These are phyloP conservation scores for Lipophrys pholis DNA, from an alignment of 2,113 vertebrate genomes.

Conservation along the genomic window DNA sequence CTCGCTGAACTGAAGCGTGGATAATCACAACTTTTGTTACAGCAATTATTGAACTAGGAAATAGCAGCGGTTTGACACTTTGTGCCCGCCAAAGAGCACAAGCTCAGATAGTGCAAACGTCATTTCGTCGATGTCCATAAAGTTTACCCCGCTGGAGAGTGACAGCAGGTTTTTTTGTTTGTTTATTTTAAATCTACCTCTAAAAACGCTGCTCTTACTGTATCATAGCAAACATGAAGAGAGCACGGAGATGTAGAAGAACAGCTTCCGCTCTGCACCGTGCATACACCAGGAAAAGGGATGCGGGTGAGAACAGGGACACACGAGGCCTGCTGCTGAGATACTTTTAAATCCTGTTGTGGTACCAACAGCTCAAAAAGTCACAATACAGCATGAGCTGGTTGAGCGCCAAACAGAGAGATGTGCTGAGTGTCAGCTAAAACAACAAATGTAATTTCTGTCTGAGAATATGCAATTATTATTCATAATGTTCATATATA, in stretches of 20 bases:
- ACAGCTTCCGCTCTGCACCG: constrained; percentile 27
- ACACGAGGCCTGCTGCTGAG: constrained; percentile 63
- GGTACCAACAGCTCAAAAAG: constrained; percentile 47
- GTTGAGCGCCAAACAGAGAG: constrained; percentile 49
- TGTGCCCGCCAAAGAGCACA: constrained; percentile 54
- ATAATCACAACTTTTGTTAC: constrained; percentile 76
- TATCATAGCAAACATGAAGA: constrained; percentile 68
- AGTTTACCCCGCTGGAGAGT: constrained; percentile 69
- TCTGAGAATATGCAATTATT: no score
- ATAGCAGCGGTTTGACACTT: constrained; percentile 69
- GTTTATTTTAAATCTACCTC: constrained; percentile 4
- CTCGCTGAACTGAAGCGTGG: constrained; percentile 67
- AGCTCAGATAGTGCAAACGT: constrained; percentile 62
- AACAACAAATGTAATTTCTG: background rate
- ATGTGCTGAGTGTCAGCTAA: background rate
- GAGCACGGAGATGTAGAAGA: constrained; percentile 28
- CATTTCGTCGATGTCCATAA: constrained; percentile 76
- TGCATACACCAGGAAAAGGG: constrained; percentile 39
- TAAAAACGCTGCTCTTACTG: constrained; percentile 48
- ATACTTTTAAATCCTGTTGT: constrained; percentile 55
- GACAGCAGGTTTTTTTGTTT: constrained; percentile 53
- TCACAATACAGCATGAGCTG: constrained; percentile 20
- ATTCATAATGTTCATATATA: no score
- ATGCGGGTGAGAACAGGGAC: constrained; percentile 41
- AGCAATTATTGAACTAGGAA: constrained; percentile 75